Evolutionary conservation across 2,888 invertebrate species (phyloP).

Genomic region (Coleophora flavipennella): DNA sequence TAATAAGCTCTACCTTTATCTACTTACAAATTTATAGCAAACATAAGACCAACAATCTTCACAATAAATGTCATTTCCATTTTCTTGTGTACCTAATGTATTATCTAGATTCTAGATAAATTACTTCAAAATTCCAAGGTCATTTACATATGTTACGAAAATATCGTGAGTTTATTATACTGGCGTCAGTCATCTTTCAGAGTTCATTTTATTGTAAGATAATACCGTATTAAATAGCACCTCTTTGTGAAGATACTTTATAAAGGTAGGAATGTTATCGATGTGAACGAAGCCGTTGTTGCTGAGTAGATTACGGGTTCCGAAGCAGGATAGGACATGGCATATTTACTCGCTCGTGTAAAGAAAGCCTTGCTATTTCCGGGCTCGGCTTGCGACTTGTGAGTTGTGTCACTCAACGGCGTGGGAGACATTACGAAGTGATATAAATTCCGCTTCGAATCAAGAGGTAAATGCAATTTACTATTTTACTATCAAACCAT

Average conservation of each 20-base stretch:
- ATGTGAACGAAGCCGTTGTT: slow-evolving; percentile 18
- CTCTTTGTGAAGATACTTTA: slow-evolving; percentile 17
- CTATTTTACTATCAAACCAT: slow-evolving; percentile 36
- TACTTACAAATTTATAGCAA: too few relatives aligned
- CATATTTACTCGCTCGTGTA: slow-evolving; percentile 17
- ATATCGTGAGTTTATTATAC: too few relatives aligned
- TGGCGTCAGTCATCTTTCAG: too few relatives aligned
- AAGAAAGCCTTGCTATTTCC: slow-evolving; percentile 30
- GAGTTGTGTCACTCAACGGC: slow-evolving; percentile 10
- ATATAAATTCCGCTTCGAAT: neutral
- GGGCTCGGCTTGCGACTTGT: slow-evolving; percentile 9
- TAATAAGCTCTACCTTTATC: too few relatives aligned
- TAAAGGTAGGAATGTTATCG: slow-evolving; percentile 13
- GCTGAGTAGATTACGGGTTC: slow-evolving; percentile 6
- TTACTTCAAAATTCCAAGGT: too few relatives aligned
- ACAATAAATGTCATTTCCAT: too few relatives aligned
- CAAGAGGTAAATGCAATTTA: neutral
- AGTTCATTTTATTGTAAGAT: too few relatives aligned
- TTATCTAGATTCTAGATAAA: too few relatives aligned
- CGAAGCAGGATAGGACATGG: slow-evolving; percentile 6
- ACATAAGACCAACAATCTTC: too few relatives aligned
- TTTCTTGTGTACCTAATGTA: too few relatives aligned
- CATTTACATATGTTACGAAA: too few relatives aligned
- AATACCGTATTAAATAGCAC: slow-evolving; percentile 6
- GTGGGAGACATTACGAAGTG: slow-evolving; percentile 28